These are phyloP conservation scores for Phymastichus coffea DNA, from an alignment of 1,140 invertebrate species.

Conservation along the genomic window DNA sequence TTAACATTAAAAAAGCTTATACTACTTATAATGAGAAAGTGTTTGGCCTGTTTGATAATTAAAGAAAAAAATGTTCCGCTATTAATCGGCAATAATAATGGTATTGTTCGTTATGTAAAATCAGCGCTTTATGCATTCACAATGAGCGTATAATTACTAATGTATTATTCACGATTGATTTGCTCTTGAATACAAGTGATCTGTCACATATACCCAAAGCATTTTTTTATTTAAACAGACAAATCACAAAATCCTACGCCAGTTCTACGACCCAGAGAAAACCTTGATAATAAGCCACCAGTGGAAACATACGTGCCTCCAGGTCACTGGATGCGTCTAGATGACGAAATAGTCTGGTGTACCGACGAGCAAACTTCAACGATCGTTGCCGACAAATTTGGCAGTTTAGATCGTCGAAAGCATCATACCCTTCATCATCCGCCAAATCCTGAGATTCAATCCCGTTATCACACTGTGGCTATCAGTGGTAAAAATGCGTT, in stretches of 20 bases:
- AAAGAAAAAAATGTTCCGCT: too few species aligned
- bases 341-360: constrained; percentile 52
- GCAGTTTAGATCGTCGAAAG: constrained; percentile 65
- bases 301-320: constrained; percentile 35
- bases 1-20: too few species aligned
- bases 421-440: constrained; percentile 41
- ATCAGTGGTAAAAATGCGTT: constrained; percentile 37
- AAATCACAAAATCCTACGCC: constrained; percentile 12
- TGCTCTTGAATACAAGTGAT: too few species aligned
- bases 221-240: not conserved
- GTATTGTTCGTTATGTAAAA: too few species aligned
- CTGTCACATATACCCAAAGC: too few species aligned
- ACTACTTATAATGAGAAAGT: too few species aligned
- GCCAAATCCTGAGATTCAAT: constrained; percentile 37
- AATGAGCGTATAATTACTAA: too few species aligned
- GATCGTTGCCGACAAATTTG: constrained; percentile 55
- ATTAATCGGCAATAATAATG: too few species aligned
- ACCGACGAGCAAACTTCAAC: constrained; percentile 35
- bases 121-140: too few species aligned
- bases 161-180: too few species aligned
- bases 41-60: too few species aligned
- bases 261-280: constrained; percentile 29
- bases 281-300: constrained; percentile 17
- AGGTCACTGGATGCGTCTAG: constrained; percentile 47
- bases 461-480: constrained; percentile 42